Conservation (phyloP, 1,140 invertebrate genomes). For the Scaptomyza hsui region DNA sequence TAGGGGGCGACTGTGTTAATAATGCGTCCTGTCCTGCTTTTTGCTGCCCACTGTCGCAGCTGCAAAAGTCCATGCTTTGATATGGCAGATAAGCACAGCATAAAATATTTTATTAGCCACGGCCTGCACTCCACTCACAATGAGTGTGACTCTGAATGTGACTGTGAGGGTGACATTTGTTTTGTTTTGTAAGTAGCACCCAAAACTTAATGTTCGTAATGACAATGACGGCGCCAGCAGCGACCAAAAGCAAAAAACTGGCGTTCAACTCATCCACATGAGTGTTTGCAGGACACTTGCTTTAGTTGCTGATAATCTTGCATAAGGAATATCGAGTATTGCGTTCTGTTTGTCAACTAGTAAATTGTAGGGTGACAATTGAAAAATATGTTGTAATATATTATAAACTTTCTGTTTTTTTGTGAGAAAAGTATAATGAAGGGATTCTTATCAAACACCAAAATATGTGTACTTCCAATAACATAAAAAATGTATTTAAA, state of each 20-base stretch:
- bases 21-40: slow-evolving; percentile 65
- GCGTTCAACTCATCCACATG: slow-evolving; percentile 52
- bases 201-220: slow-evolving; percentile 53
- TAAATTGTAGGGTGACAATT: not conserved
- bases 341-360: not conserved
- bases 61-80: slow-evolving; percentile 70
- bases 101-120: slow-evolving; percentile 78
- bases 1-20: slow-evolving; percentile 64
- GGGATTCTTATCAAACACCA: too few relatives aligned
- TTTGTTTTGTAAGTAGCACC: slow-evolving; percentile 20
- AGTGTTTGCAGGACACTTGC: slow-evolving; percentile 38
- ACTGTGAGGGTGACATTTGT: not conserved
- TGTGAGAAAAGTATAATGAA: too few relatives aligned
- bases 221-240: slow-evolving; percentile 59
- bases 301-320: slow-evolving; percentile 12
- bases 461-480: too few relatives aligned
- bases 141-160: not conserved
- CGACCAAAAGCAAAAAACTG: slow-evolving; percentile 47
- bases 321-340: slow-evolving; percentile 24
- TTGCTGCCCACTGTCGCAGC: slow-evolving; percentile 57
- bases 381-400: not conserved
- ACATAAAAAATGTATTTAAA: too few relatives aligned
- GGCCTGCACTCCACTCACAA: slow-evolving; percentile 41
- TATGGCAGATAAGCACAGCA: slow-evolving; percentile 75
- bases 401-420: too few relatives aligned